Conservation (phyloP, 2,113 vertebrate species). For the Callipepla squamata region DNA sequence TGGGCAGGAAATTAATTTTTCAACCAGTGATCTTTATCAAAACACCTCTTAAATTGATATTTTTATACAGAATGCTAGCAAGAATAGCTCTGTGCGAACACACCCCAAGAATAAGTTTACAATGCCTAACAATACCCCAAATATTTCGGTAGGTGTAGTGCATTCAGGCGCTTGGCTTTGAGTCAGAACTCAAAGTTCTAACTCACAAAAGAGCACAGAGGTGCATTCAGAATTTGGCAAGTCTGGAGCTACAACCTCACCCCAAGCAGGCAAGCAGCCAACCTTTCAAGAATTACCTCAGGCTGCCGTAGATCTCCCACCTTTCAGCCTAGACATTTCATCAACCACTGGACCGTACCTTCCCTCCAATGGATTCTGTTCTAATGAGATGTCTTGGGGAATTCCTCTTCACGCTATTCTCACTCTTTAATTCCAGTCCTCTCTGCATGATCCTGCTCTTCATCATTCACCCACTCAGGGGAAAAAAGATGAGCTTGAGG, state of each 20-base stretch:
- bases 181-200: constrained; percentile 22
- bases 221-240: background rate
- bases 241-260: background rate
- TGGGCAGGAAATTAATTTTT: constrained; percentile 70
- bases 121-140: constrained; percentile 40
- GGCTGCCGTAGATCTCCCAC: background rate
- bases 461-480: background rate
- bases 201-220: background rate
- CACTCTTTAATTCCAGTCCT: background rate
- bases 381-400: background rate
- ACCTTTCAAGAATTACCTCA: background rate
- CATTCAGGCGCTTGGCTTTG: background rate
- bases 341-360: background rate
- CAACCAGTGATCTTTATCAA: constrained; percentile 50
- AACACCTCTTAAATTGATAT: constrained; percentile 46
- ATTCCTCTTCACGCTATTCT: background rate
- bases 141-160: constrained; percentile 31
- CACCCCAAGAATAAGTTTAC: background rate
- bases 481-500: background rate
- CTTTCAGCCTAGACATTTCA: background rate
- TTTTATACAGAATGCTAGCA: background rate
- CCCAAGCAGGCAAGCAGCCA: constrained; percentile 20
- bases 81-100: constrained; percentile 14
- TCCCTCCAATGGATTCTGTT: background rate
- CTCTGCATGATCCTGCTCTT: background rate